Base-by-base conservation (phyloP, 2,888 invertebrate genomes). In the Pandemis cinnamomeana region DNA sequence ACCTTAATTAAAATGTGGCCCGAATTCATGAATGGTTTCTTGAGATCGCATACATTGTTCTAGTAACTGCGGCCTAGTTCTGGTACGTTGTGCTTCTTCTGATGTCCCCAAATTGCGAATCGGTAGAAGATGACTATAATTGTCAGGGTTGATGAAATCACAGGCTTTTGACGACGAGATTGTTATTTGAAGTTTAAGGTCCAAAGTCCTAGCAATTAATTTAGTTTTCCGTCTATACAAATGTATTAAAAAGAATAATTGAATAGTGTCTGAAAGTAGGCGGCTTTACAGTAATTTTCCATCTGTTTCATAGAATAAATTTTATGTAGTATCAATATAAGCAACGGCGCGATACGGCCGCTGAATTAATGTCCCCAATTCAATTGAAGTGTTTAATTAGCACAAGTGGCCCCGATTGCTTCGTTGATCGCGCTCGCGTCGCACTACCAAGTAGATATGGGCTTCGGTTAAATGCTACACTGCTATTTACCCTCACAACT, bases 341-440 rank as follows among this genome's bases (percentile, higher is more conserved):
- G 91, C 87, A 91, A 83, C 81, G 80, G 82, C 82, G 82, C 87
- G 84, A 87, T 87, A 87, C 86, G 79, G 81, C 83, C 78, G 87
- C 87, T 89, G 90, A 92, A 92, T 92, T 90, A 93, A 91, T 91
- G 93, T 91, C 90, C 92, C 92, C 93, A 93, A 94, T 93, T 91
- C 93, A 93, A 93, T 94, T 93, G 91, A 91, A 92, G 89, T 91
- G 93, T 93, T 93, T 93, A 91, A 93, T 94, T 93, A 93, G 92
- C 89, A 90, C 93, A 94, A 94, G 94, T 94, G 94, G 94, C 89
- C 90, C 88, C 92, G 93, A 94, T 94, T 93, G 93, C 92, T 91
- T 91, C 90, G 92, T 91, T 91, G 88, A 87, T 90, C 87, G 88
- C 84, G 87, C 82, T 84, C 83, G 79, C 86, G 84, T 84, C 85